These are phyloP conservation scores for Lithobates pipiens DNA, from an alignment of 2,797 vertebrate species.

Conservation along the genomic window DNA sequence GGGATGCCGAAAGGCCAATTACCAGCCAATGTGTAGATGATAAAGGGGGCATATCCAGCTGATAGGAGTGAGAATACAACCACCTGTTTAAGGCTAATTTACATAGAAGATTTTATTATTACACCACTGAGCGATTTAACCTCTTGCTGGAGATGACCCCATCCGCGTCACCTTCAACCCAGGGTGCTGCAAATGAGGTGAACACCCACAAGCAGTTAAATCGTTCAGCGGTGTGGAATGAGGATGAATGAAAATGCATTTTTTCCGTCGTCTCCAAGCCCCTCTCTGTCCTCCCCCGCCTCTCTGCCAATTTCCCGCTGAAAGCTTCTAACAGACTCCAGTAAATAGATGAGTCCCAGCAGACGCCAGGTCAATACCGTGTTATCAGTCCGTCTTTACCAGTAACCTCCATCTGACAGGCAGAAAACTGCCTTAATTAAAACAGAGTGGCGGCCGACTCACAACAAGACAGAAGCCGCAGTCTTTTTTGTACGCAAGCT, in stretches of 20 bases:
- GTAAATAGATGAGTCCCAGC: slow-evolving; percentile 60
- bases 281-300: not conserved
- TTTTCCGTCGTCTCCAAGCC: not conserved
- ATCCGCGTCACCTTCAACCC: too few species aligned
- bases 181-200: not conserved
- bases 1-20: not conserved
- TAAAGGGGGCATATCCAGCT: too few species aligned
- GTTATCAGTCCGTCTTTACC: slow-evolving; percentile 42
- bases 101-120: too few species aligned
- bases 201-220: not conserved
- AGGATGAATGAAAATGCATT: not conserved
- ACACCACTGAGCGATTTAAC: not conserved
- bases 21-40: too few species aligned
- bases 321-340: slow-evolving; percentile 47
- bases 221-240: not conserved
- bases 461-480: slow-evolving; percentile 10
- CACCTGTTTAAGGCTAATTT: too few species aligned
- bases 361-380: slow-evolving; percentile 54
- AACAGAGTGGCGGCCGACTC: slow-evolving; percentile 41
- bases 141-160: not conserved
- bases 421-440: slow-evolving; percentile 51
- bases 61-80: too few species aligned
- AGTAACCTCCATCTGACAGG: slow-evolving; percentile 43
- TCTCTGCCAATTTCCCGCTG: not conserved
- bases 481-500: slow-evolving; percentile 18